These are phyloP conservation scores for Noctua fimbriata DNA, from an alignment of 2,888 invertebrate species.

Conservation along the genomic window DNA sequence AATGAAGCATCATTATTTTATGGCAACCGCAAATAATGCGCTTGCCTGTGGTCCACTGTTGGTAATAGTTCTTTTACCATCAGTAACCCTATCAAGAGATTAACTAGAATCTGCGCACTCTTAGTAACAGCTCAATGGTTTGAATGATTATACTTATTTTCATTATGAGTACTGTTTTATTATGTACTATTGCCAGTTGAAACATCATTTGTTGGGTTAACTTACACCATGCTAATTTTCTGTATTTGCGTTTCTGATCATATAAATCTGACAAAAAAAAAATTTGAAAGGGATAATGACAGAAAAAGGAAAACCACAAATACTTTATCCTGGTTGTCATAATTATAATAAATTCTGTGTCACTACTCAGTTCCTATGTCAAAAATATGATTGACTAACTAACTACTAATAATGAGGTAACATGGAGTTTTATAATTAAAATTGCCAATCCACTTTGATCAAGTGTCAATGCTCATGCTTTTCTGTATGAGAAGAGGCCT, in stretches of 20 bases:
- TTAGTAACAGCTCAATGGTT: not conserved
- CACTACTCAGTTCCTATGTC: not conserved
- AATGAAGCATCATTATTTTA: too few relatives aligned
- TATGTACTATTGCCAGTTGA: not conserved
- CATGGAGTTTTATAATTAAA: not conserved
- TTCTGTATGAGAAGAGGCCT: not conserved
- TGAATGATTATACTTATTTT: not conserved
- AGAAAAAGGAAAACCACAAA: slow-evolving; percentile 14
- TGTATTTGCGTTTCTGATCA: not conserved
- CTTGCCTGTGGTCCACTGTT: not conserved
- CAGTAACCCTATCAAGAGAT: not conserved
- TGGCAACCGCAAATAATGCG: not conserved
- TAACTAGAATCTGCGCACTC: not conserved
- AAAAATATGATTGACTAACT: not conserved
- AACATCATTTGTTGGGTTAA: not conserved
- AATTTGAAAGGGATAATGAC: not conserved
- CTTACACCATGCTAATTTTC: not conserved
- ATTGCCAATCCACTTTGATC: not conserved
- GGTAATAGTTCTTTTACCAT: not conserved
- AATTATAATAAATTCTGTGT: not conserved
- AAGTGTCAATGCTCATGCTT: not conserved
- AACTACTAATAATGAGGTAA: not conserved
- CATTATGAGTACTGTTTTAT: not conserved
- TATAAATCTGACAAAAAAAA: not conserved
- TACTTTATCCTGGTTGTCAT: slow-evolving; percentile 15